Base-by-base conservation (phyloP, 2,113 vertebrate genomes). In the Asarcornis scutulata region DNA sequence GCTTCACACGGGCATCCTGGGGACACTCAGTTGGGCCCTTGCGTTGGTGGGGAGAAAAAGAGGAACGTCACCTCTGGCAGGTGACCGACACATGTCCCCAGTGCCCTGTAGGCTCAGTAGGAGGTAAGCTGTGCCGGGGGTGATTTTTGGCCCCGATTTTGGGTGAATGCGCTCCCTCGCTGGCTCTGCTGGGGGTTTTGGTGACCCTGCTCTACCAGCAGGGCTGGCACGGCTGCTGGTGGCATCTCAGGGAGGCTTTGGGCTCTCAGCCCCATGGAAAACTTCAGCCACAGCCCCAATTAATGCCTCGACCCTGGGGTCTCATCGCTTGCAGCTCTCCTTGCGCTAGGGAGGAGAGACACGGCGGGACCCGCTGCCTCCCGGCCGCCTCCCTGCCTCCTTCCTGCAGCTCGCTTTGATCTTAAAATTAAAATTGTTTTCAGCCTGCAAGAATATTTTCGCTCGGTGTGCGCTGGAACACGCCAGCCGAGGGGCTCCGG, bases 41-140 rank as follows among this genome's bases (percentile, higher is more conserved):
- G 29, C 4, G 5, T 44, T 50, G 29, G 25, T 1, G 18, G 59
- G 38, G 38, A 48, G 16, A 42, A 25, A 36, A n/a, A 12, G 22
- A 27, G 12, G 29, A 34, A 7, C 1, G 3, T 32, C 17, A 3
- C 64, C 10, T 21, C 73, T 40, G 59, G 14, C 10, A 6, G 67
- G 31, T 9, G 2, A n/a, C 40, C 29, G 14, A 26, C 69, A 11
- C 6, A 0, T 1, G 16, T 36, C 3, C 6, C 1, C 1, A 0
- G 31, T 1, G 27, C 31, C 27, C 53, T 22, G 2, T 0, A 12
- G 69, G 1, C 38, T 13, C 69, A 4, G 50, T 25, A 34, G 75
- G 4, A 56, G 67, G 46, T 13, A 3, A 48, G 29, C 17, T 1
- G 10, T 68, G 72, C 72, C 17, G 3, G 42, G 4, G 42, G 32